These are phyloP conservation scores for Stratiolaelaps scimitus DNA, from an alignment of 1,140 invertebrate genomes.

Conservation along the genomic window DNA sequence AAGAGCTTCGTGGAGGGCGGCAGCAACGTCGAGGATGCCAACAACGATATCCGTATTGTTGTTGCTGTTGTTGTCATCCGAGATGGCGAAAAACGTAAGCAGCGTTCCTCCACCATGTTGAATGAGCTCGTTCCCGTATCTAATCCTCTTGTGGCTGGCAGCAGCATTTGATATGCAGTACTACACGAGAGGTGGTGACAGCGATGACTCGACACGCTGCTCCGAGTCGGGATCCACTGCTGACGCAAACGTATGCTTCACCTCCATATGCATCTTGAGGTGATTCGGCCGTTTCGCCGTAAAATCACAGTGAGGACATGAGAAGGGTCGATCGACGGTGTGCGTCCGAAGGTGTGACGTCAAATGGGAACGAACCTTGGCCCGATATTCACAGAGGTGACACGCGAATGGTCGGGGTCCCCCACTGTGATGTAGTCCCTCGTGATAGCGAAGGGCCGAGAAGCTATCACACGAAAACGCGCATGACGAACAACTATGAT, in stretches of 20 bases:
- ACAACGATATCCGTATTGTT: too few relatives aligned
- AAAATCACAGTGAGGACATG: slow-evolving; percentile 13
- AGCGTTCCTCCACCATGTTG: too few relatives aligned
- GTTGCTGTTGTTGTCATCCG: too few relatives aligned
- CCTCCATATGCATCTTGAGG: slow-evolving; percentile 15
- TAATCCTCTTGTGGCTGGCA: too few relatives aligned
- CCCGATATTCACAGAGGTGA: slow-evolving; percentile 18
- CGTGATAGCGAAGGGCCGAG: slow-evolving; percentile 3
- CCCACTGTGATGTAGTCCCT: slow-evolving; percentile 7
- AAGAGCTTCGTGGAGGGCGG: too few relatives aligned
- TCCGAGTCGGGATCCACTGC: too few relatives aligned
- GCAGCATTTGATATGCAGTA: too few relatives aligned
- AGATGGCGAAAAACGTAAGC: too few relatives aligned
- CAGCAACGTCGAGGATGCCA: too few relatives aligned
- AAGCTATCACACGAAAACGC: background rate
- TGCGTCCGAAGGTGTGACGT: slow-evolving; percentile 14
- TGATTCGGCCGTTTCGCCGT: slow-evolving; percentile 24
- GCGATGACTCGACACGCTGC: too few relatives aligned
- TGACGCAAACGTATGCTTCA: slow-evolving; percentile 1
- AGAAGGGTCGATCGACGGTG: slow-evolving; percentile 14
- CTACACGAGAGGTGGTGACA: too few relatives aligned
- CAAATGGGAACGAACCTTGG: slow-evolving; percentile 9
- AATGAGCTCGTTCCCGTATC: too few relatives aligned
- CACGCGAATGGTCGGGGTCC: slow-evolving; percentile 6
- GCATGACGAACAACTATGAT: background rate